Evolutionary conservation across 35 echinoderm and acorn worm species (phyloP), one percentile per base, ranked within the genome.

Genomic region (Heliocidaris tuberculata): DNA sequence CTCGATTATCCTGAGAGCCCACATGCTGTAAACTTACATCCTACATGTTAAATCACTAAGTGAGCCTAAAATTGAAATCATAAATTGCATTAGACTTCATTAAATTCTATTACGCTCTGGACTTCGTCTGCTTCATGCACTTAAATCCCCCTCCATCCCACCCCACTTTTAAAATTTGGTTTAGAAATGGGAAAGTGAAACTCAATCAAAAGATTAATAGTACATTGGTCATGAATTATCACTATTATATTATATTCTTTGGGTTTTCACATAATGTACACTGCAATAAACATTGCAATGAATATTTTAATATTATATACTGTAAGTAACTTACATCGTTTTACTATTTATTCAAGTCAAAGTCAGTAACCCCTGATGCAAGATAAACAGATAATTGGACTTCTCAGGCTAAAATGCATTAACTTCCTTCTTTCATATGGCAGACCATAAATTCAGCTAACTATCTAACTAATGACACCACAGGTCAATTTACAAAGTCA

Each of bases 31-130:
- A 6, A 71, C 15, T 71, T 71, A 21, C 19, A 71, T 71, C 24
- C 61, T 78, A 78, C 65, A 78, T 78, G 19, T n/a, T n/a, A 78
- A 78, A 78, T 27, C 19, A 56, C 52, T 21, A 78, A 78, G 65
- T n/a, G 65, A 78, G 21, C 65, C 65, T 78, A 78, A 78, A 78
- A 78, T 78, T 78, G 65, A 78, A n/a, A 78, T 78, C 65, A 78
- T 78, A 78, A 78, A 78, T 78, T 78, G 65, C 65, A 78, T 78
- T 78, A 78, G 65, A 78, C 7, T 78, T 78, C 65, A 78, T 78
- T 78, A 78, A 27, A 78, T n/a, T n/a, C 65, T 19, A 78, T 78
- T 78, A 78, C 21, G 65, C 65, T 78, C 2, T 19, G 4, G 27
- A 78, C 19, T 27, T n/a, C 0, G 65, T 78, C 65, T 78, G 65